A percentile compares a stretch with the other conserved stretches of the same genome.
These are phyloP conservation scores for Rhinopomastus cyanomelas DNA, from an alignment of 2,113 vertebrate genomes.

Conservation along the genomic window DNA sequence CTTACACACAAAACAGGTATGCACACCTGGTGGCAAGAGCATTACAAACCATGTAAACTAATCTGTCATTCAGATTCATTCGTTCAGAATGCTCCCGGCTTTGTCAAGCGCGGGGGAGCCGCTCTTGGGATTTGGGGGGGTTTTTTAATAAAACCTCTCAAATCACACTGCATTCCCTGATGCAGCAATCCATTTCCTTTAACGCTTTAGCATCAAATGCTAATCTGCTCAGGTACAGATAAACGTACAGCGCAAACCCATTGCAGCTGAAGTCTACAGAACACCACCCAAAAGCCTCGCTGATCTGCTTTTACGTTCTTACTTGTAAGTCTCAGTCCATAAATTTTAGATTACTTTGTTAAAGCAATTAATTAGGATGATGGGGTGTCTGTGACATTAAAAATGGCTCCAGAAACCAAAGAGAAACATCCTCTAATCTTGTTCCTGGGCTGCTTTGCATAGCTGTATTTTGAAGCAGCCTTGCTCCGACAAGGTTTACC, in stretches of 20 bases:
- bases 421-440: neutral
- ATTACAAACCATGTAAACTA: neutral
- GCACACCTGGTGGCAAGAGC: conserved; percentile 77
- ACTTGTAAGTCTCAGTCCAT: neutral
- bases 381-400: neutral
- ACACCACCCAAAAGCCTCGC: neutral
- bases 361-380: neutral
- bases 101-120: neutral
- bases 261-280: neutral
- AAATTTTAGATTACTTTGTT: neutral
- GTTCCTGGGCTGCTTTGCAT: neutral
- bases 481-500: neutral
- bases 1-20: conserved; percentile 92
- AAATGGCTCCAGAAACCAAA: neutral
- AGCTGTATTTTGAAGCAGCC: neutral
- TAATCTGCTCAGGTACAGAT: neutral
- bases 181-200: neutral
- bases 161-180: neutral
- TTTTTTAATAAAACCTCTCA: neutral
- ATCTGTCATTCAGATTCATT: neutral
- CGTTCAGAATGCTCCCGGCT: neutral
- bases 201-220: neutral
- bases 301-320: neutral
- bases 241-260: neutral
- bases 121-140: neutral